phyloP scores from a whole-genome alignment of 2,797 vertebrate species.

The Tragelaphus eurycerus region DNA sequence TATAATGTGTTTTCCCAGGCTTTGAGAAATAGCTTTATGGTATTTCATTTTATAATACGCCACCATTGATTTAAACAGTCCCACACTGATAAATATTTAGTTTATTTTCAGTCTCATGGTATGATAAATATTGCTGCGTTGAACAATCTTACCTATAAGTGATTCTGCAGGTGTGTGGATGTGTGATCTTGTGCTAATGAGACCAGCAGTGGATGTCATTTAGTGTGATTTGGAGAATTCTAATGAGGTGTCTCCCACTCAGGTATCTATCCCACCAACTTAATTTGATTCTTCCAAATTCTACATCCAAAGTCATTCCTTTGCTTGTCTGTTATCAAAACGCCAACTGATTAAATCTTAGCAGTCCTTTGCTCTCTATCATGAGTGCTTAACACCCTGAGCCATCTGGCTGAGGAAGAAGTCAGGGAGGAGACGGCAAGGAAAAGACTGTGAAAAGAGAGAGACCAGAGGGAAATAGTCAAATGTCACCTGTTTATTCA shows the following conservation, averaged over 20 bases:
- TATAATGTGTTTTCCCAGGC: background rate
- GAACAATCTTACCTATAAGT: background rate
- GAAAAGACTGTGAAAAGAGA: background rate
- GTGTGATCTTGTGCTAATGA: background rate
- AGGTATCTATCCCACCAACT: background rate
- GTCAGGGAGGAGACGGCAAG: background rate
- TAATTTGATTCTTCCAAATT: slow-evolving; percentile 40
- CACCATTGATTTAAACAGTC: background rate
- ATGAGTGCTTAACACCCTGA: background rate
- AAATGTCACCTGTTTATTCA: background rate
- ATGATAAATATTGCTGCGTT: background rate
- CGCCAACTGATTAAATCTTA: background rate
- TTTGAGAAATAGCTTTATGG: background rate
- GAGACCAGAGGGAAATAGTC: background rate
- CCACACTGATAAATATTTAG: slow-evolving; percentile 10
- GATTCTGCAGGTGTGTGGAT: background rate
- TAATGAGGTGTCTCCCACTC: background rate
- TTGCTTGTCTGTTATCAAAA: slow-evolving; percentile 12
- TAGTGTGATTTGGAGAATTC: background rate
- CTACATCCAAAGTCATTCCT: background rate
- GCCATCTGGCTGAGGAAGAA: background rate
- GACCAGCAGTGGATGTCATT: background rate
- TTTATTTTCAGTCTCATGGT: background rate
- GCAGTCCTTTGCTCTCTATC: background rate
- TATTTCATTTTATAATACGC: background rate